A percentile compares a stretch with the other conserved stretches of the same genome.
These are phyloP conservation scores for Anthopleura sola DNA, from an alignment of 64 coral and sea anemone genomes.

Conservation along the genomic window DNA sequence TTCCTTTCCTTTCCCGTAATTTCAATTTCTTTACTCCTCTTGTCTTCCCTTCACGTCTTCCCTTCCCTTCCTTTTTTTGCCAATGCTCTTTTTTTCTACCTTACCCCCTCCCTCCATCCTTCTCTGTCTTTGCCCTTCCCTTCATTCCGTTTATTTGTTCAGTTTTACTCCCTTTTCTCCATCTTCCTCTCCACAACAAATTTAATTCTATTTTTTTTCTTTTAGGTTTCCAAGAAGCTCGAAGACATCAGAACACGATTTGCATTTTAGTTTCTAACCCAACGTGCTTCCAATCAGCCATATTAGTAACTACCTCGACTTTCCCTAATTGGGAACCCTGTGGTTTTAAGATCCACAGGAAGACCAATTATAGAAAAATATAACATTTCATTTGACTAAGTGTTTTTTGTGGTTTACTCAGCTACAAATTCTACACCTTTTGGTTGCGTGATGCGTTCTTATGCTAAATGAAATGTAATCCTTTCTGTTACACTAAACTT, in stretches of 20 bases:
- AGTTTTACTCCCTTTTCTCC: background rate
- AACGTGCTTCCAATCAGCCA: background rate
- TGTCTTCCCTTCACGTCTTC: no score
- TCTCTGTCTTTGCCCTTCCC: no score
- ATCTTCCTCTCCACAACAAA: background rate
- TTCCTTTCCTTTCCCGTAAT: no score
- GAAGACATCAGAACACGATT: slow-evolving; percentile 94
- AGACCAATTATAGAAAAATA: background rate
- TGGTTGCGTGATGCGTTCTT: background rate
- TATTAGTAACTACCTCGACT: no score
- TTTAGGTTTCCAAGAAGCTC: slow-evolving; percentile 90
- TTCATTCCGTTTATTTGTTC: no score
- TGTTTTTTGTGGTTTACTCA: background rate
- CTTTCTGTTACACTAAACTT: no score
- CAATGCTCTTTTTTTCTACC: background rate
- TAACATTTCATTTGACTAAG: background rate
- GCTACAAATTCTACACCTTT: background rate
- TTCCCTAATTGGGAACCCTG: background rate
- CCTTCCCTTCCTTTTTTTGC: no score
- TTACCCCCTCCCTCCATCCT: background rate
- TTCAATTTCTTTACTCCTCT: no score
- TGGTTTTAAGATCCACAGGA: background rate
- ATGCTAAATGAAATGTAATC: background rate
- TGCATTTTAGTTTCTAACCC: slow-evolving; percentile 12
- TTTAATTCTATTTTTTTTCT: background rate